Evolutionary conservation across 1,140 invertebrate genomes (phyloP).

Genomic region (Luehdorfia chinensis): DNA sequence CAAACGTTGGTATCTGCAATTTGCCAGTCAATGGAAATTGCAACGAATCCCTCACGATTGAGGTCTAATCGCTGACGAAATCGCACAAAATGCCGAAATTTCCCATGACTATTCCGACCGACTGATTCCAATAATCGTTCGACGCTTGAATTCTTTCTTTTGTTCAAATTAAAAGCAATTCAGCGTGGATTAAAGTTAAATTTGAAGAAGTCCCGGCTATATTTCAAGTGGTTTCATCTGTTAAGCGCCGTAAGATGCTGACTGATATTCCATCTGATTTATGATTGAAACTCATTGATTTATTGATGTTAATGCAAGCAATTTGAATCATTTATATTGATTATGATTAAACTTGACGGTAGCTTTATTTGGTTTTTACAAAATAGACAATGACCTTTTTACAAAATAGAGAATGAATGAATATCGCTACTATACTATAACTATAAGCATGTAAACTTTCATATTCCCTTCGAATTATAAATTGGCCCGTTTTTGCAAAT

Average conservation of each 20-base stretch:
- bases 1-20: slow-evolving; percentile 39
- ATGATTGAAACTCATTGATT: slow-evolving; percentile 48
- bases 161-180: slow-evolving; percentile 70
- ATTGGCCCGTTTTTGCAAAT: too few relatives aligned
- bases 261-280: slow-evolving; percentile 52
- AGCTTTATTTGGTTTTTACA: too few relatives aligned
- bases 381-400: too few relatives aligned
- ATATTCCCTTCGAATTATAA: too few relatives aligned
- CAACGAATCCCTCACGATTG: slow-evolving; percentile 60
- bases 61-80: slow-evolving; percentile 56
- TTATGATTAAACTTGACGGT: too few relatives aligned
- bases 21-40: slow-evolving; percentile 73
- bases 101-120: slow-evolving; percentile 65
- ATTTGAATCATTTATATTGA: slow-evolving; percentile 32
- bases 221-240: slow-evolving; percentile 62
- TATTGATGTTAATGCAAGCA: slow-evolving; percentile 54
- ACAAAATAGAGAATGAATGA: too few relatives aligned
- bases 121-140: slow-evolving; percentile 49
- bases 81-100: slow-evolving; percentile 39
- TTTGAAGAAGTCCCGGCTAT: slow-evolving; percentile 48
- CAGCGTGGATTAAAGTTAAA: slow-evolving; percentile 59
- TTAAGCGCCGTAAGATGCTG: slow-evolving; percentile 41
- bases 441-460: too few relatives aligned
- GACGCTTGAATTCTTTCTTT: slow-evolving; percentile 38
- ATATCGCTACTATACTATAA: too few relatives aligned